Base-by-base conservation (phyloP, 2,797 vertebrate species). In the Toxotes lorentzi region DNA sequence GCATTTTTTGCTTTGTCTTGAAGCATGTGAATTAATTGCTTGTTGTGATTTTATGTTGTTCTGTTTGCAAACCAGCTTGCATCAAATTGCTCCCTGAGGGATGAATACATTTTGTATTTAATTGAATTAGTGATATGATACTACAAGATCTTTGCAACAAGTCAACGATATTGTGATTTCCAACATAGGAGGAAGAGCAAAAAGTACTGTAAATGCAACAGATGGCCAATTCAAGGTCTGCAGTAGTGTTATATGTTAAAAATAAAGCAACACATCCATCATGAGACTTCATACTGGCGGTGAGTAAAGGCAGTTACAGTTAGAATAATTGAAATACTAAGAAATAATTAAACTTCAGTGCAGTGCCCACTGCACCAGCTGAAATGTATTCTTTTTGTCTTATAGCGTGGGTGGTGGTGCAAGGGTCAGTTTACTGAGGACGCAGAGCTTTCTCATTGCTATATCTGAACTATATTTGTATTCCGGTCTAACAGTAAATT, bases 11-110 rank as follows among this genome's bases (percentile, higher is more conserved):
- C 27, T 19, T 19, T 5, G 16, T 32, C 30, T 62, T 23, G 1
- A 63, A 61, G 27, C 24, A 27, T 45, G 40, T 34, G 35, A 47
- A 53, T 64, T 70, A 35, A 73, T 76, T 68, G 45, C 56, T 38
- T 63, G 24, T 27, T 7, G 10, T 47, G 27, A 70, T 70, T 77
- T 77, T 65, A 53, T 43, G 53, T 48, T 64, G 9, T 76, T 67
- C 40, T 63, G 27, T 64, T 62, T 62, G 35, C 56, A 57, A 58
- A 75, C n/a, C 61, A 51, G 63, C 23, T 65, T 62, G 41, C 27
- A 14, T 62, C 16, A 45, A 59, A 70, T 61, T 68, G 41, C 48
- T n/a, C 54, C 79, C 64, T 3, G n/a, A 73, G 72, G 72, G 59
- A 63, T 73, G 51, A 77, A 64, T 53, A 35, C 1, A 63, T 43